Base-by-base conservation (phyloP, 2,797 vertebrate genomes). In the Chloroceryle inda region DNA sequence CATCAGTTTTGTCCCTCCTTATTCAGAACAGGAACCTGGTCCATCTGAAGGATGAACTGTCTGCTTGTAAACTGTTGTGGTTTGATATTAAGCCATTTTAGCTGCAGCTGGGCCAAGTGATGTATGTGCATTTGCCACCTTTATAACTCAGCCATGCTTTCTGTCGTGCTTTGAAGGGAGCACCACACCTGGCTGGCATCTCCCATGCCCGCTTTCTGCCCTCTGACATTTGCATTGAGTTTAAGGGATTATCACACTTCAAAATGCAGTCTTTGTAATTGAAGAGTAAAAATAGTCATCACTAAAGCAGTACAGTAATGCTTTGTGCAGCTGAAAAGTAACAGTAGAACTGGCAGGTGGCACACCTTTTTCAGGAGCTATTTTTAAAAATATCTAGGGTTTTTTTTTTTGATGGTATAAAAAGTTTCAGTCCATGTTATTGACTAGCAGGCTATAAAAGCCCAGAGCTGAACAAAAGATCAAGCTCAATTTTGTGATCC, bases 111-210 rank as follows among this genome's bases (percentile, higher is more conserved):
- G 97, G 94, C 95, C 94, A 93, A 88, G 61, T 11, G 11, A 86
- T 17, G 23, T 82, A 69, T 13, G 73, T 61, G 76, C 95, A 95
- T 96, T 93, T 97, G 94, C 96, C 49, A 89, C 93, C 94, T 92
- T 92, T 95, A 45, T 96, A 96, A 97, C 92, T 97, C 96, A 97
- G 87, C 94, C 88, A 82, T 92, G 96, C 96, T 91, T 97, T 96
- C 88, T 77, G 31, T 93, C 58, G 29, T 62, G 82, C 86, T 97
- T 87, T 96, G 90, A 93, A 96, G 90, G 93, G 50, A 94, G 53
- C 55, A 61, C 83, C 96, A 96, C 97, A 97, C 94, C 97, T 97
- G 96, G 56, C 18, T 95, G 88, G 93, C 71, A 92, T 80, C 63
- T 31, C 42, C 53, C 40, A n/a, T 87, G 96, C 92, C 96, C 97